Conservation (phyloP, 2,888 invertebrate genomes). For the Heteromyza rotundicornis region DNA sequence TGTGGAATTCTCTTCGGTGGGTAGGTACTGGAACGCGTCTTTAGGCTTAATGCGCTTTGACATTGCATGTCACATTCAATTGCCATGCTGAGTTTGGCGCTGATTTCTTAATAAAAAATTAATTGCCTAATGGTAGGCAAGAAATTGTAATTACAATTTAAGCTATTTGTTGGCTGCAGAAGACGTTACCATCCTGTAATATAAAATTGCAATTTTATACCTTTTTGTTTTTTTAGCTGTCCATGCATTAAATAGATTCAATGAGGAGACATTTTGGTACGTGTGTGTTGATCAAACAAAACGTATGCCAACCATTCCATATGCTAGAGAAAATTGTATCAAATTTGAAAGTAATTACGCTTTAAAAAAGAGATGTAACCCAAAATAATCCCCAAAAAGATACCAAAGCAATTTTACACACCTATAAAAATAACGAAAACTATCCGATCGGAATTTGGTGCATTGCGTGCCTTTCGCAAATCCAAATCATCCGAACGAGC, state of each 20-base stretch:
- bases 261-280: neutral
- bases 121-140: too few relatives aligned
- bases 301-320: neutral
- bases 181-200: too few relatives aligned
- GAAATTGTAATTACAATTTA: too few relatives aligned
- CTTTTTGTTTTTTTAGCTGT: neutral
- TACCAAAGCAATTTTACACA: neutral
- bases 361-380: too few relatives aligned
- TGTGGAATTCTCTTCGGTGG: too few relatives aligned
- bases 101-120: too few relatives aligned
- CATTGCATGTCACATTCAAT: neutral
- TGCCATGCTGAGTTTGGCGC: too few relatives aligned
- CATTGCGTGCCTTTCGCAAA: neutral
- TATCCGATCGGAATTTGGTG: neutral
- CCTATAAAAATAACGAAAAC: neutral
- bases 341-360: neutral
- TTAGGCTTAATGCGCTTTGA: neutral
- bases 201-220: neutral
- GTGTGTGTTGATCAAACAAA: neutral
- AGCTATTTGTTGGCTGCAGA: too few relatives aligned
- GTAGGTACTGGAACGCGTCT: neutral
- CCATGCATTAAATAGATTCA: neutral
- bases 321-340: neutral
- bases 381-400: conserved; percentile 2
- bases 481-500: conserved; percentile 26